A percentile compares a stretch with the other conserved stretches of the same genome.
Evolutionary conservation across 2,888 invertebrate species (phyloP).

Genomic region (Axea sp.): DNA sequence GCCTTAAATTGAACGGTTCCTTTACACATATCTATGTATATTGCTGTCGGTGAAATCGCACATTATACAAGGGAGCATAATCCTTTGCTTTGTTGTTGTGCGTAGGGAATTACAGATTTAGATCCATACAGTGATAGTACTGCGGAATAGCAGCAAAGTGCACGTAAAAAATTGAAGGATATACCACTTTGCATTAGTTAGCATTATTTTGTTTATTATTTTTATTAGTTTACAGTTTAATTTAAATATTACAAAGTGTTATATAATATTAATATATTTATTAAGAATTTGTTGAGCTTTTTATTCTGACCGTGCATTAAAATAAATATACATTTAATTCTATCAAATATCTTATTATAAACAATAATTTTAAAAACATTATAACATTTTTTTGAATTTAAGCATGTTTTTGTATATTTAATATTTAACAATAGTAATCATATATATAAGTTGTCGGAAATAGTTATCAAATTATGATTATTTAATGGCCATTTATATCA

Average conservation of each 20-base stretch:
- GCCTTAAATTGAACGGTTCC: slow-evolving; percentile 55
- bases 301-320: too few relatives aligned
- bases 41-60: slow-evolving; percentile 27
- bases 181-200: slow-evolving; percentile 9
- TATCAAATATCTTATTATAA: too few relatives aligned
- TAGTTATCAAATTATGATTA: too few relatives aligned
- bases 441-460: too few relatives aligned
- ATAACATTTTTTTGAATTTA: too few relatives aligned
- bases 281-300: too few relatives aligned
- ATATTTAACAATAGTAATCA: too few relatives aligned
- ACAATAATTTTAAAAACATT: too few relatives aligned
- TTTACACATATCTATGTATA: slow-evolving; percentile 11
- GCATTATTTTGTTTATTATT: slow-evolving; percentile 3
- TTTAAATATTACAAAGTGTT: background rate
- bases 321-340: too few relatives aligned
- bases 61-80: slow-evolving; percentile 41
- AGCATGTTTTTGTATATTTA: too few relatives aligned
- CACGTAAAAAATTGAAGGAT: slow-evolving; percentile 3
- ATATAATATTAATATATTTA: too few relatives aligned
- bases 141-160: slow-evolving; percentile 31
- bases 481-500: too few relatives aligned
- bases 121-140: slow-evolving; percentile 26
- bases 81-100: slow-evolving; percentile 50
- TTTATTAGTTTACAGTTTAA: background rate
- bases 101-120: slow-evolving; percentile 47